Percentiles rank a stretch among this genome's conserved stretches.
phyloP scores from a whole-genome alignment of 2,888 invertebrate genomes.

The Leistus spinibarbis region DNA sequence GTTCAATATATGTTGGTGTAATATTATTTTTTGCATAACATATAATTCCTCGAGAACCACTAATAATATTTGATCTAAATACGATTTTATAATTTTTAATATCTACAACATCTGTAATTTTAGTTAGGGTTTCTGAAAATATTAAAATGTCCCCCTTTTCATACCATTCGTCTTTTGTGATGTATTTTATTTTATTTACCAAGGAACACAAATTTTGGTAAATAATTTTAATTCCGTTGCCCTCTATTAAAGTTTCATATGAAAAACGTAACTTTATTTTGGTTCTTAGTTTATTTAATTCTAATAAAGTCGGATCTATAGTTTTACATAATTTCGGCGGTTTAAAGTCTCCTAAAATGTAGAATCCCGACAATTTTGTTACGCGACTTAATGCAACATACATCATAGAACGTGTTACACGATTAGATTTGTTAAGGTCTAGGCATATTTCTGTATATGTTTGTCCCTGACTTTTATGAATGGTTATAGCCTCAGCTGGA shows the following conservation, averaged over 20 bases:
- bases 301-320: no score
- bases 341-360: no score
- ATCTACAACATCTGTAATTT: background rate
- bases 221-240: slow-evolving; percentile 9
- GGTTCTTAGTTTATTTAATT: slow-evolving; percentile 43
- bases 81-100: slow-evolving; percentile 10
- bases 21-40: slow-evolving; percentile 16
- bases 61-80: background rate
- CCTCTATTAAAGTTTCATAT: slow-evolving; percentile 12
- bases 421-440: no score
- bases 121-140: slow-evolving; percentile 7
- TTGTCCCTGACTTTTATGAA: no score
- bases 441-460: no score
- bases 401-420: no score
- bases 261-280: background rate
- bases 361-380: no score
- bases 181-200: slow-evolving; percentile 2
- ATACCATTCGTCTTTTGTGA: slow-evolving; percentile 3
- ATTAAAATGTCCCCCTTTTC: slow-evolving; percentile 9
- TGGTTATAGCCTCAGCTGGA: slow-evolving; percentile 42
- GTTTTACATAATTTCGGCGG: no score
- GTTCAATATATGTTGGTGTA: background rate
- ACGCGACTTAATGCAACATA: no score
- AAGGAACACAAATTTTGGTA: slow-evolving; percentile 26
- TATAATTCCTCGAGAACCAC: no score